phyloP scores from a whole-genome alignment of 2,888 invertebrate genomes.

The Rotaria magnacalcarata region DNA sequence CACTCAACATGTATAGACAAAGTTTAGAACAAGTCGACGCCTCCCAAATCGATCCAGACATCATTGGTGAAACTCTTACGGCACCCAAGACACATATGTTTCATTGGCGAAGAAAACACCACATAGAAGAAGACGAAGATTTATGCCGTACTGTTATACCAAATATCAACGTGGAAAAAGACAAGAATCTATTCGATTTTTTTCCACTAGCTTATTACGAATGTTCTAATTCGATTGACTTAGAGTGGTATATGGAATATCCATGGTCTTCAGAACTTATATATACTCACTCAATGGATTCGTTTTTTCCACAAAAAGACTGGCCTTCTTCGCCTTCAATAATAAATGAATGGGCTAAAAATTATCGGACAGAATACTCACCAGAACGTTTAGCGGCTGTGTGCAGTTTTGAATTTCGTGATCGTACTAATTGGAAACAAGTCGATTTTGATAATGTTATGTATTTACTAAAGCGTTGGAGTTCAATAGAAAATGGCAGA shows the following conservation, averaged over 20 bases:
- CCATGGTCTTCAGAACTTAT: too few relatives aligned
- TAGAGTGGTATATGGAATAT: too few relatives aligned
- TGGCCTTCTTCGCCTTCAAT: too few relatives aligned
- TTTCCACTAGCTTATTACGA: too few relatives aligned
- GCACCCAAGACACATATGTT: neutral
- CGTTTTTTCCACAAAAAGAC: too few relatives aligned
- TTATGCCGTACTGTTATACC: too few relatives aligned
- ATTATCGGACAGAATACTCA: too few relatives aligned
- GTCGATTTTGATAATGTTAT: neutral
- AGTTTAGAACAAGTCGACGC: neutral
- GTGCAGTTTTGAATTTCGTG: neutral
- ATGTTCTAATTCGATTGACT: too few relatives aligned
- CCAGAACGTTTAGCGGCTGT: neutral
- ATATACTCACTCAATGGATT: too few relatives aligned
- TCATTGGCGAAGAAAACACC: neutral
- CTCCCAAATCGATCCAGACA: neutral
- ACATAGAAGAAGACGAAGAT: neutral
- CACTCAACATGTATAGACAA: neutral
- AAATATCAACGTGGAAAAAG: rapidly evolving
- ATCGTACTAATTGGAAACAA: too few relatives aligned
- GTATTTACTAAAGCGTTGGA: neutral
- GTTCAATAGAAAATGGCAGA: neutral
- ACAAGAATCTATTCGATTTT: neutral
- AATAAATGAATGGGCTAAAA: too few relatives aligned
- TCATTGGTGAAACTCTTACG: neutral